Base-by-base conservation (phyloP, 2,797 vertebrate species). In the Adrianichthys oophorus region DNA sequence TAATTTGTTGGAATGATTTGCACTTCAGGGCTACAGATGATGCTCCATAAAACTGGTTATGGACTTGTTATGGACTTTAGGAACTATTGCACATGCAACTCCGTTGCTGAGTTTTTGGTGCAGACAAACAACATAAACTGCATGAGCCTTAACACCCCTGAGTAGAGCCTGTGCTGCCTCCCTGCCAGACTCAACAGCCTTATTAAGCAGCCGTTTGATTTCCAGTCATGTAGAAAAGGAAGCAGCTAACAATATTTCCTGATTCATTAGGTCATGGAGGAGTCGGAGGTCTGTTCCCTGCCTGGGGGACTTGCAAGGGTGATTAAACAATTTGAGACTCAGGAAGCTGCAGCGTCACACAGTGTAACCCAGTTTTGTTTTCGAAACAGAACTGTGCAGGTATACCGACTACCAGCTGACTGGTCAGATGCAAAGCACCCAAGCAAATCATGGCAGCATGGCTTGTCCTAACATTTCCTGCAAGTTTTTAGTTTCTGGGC, bases 321-420 rank as follows among this genome's bases (percentile, higher is more conserved):
- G 86, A 95, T 94, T 79, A 95, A 92, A 90, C 96, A 95, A 65
- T 98, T 99, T 60, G 96, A 98, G 79, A 94, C 83, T 78, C 91
- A 91, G 43, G 89, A 91, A 87, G 87, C 76, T 64, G 84, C 89
- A 54, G 86, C 94, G 62, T 90, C 92, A 56, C 89, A 78, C 70
- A 93, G 83, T 64, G 91, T 94, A 84, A 88, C 93, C 85, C 93
- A 95, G 75, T 85, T 92, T 74, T 92, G 94, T 47, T 88, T 91
- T 42, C 92, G 93, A 51, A 93, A 94, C 3, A 92, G 85, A 90
- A 77, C 89, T 70, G 73, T 89, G 73, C 94, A 98, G 97, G 96
- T 99, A 89, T 45, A 15, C 49, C 48, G 41, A 50, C 41, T 26
- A 50, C 26, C 8, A 40, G 17, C 21, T 10, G 10, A 46, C 48